Conservation (phyloP, 2,797 vertebrate genomes). For the Triplophysa yarkandensis region DNA sequence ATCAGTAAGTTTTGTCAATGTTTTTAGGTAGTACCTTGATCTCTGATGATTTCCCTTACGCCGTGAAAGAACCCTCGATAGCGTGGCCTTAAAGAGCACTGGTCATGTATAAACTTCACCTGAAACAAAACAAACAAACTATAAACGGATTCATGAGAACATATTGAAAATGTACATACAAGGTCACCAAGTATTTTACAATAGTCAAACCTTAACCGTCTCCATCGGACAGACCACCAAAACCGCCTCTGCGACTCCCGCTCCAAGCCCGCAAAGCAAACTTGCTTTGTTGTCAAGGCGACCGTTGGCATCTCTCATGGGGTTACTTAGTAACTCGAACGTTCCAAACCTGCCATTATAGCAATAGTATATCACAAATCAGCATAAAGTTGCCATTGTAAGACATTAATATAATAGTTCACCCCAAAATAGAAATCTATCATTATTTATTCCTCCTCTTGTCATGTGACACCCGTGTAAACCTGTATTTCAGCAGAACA, state of each 20-base stretch:
- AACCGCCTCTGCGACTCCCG: constrained; percentile 75
- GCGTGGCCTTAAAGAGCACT: constrained; percentile 78
- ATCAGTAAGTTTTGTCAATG: not conserved
- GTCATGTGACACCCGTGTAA: too few species aligned
- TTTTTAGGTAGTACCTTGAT: constrained; percentile 70
- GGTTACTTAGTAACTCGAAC: constrained; percentile 81
- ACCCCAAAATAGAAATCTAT: too few species aligned
- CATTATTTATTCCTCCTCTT: too few species aligned
- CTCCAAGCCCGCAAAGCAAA: constrained; percentile 78
- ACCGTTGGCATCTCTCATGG: constrained; percentile 74
- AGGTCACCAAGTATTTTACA: not conserved
- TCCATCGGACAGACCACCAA: constrained; percentile 82
- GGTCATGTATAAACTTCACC: constrained; percentile 86
- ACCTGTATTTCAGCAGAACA: too few species aligned
- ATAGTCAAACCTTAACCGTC: constrained; percentile 74
- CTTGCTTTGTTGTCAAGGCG: constrained; percentile 79
- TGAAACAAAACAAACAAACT: constrained; percentile 53
- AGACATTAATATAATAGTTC: too few species aligned
- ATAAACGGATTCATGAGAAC: too few species aligned
- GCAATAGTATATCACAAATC: not conserved
- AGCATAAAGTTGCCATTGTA: too few species aligned
- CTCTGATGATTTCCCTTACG: constrained; percentile 81
- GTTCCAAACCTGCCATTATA: constrained; percentile 74
- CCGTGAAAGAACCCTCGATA: constrained; percentile 84
- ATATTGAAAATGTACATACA: too few species aligned